A percentile compares a stretch with the other conserved stretches of the same genome.
phyloP scores from a whole-genome alignment of 2,888 invertebrate species.

The Elaeidobius kamerunicus region DNA sequence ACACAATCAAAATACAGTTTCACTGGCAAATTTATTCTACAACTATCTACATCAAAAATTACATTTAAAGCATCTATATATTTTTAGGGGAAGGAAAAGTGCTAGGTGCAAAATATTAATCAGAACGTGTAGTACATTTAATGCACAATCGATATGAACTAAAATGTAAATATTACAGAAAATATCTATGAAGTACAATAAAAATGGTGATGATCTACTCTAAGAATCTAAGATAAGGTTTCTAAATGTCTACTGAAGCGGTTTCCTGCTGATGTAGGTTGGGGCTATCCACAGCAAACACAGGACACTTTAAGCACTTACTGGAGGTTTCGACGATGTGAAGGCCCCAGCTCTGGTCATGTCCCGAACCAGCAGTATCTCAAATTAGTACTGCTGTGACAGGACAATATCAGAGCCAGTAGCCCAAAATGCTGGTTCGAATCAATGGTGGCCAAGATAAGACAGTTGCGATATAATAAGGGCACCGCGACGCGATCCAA shows the following conservation, averaged over 20 bases:
- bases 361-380: slow-evolving; percentile 92
- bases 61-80: slow-evolving; percentile 34
- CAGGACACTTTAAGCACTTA: slow-evolving; percentile 17
- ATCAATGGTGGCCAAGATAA: slow-evolving; percentile 44
- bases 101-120: slow-evolving; percentile 24
- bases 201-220: slow-evolving; percentile 26
- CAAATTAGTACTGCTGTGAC: slow-evolving; percentile 91
- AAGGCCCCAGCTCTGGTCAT: slow-evolving; percentile 64
- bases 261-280: slow-evolving; percentile 14
- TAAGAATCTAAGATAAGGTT: slow-evolving; percentile 15
- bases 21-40: slow-evolving; percentile 34
- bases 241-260: slow-evolving; percentile 26
- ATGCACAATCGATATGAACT: slow-evolving; percentile 33
- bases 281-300: slow-evolving; percentile 5
- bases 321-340: slow-evolving; percentile 10
- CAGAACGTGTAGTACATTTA: slow-evolving; percentile 23
- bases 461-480: slow-evolving; percentile 34
- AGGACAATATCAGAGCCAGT: slow-evolving; percentile 88
- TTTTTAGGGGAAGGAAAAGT: slow-evolving; percentile 20
- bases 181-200: slow-evolving; percentile 21
- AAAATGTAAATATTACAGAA: slow-evolving; percentile 18
- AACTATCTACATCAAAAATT: slow-evolving; percentile 31
- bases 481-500: slow-evolving; percentile 48
- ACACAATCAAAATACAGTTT: slow-evolving; percentile 18
- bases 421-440: slow-evolving; percentile 37